Conservation (phyloP, 2,888 invertebrate genomes). For the Coelinius sp. region DNA sequence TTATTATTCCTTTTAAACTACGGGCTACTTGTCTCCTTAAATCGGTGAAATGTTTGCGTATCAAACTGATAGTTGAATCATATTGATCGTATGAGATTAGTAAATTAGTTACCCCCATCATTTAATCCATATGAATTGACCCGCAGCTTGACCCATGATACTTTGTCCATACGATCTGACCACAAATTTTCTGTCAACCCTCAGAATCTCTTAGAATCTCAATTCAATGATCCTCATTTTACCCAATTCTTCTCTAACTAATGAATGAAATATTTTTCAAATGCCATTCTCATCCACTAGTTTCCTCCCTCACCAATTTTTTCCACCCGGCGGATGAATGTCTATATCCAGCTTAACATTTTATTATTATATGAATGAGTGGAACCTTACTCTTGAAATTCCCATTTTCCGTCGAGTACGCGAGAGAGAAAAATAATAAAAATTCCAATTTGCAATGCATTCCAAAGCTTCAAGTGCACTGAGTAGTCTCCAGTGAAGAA, state of each 20-base stretch:
- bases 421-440: conserved; percentile 39
- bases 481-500: conserved; percentile 23
- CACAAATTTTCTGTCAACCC: too few relatives aligned
- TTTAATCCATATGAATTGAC: too few relatives aligned
- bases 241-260: too few relatives aligned
- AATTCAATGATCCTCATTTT: background rate
- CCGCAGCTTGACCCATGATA: too few relatives aligned
- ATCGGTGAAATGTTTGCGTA: too few relatives aligned
- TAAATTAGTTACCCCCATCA: too few relatives aligned
- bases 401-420: conserved; percentile 10
- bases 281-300: background rate
- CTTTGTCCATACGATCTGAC: too few relatives aligned
- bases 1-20: background rate
- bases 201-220: background rate
- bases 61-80: too few relatives aligned
- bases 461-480: background rate
- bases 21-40: background rate
- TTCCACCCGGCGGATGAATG: background rate
- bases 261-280: background rate
- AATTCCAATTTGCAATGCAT: conserved; percentile 42
- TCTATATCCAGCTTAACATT: conserved; percentile 5
- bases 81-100: too few relatives aligned
- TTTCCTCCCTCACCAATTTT: background rate
- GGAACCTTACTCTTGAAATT: conserved; percentile 14
- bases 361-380: background rate